Percentiles rank a stretch among this genome's conserved stretches.
phyloP scores from a whole-genome alignment of 2,888 invertebrate species.

The Hymenopus coronatus region DNA sequence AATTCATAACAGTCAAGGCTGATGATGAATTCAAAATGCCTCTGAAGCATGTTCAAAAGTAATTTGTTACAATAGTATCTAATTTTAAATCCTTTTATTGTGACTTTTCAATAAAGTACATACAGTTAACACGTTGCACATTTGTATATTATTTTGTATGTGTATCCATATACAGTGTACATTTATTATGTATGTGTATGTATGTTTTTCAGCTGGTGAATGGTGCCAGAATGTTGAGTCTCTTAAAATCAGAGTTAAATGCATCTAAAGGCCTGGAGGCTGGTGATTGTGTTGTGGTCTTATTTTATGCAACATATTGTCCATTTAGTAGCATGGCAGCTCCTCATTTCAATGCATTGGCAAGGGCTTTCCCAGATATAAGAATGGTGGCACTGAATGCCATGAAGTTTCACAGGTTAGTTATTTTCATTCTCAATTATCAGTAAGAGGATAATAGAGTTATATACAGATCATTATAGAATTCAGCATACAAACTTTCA shows the following conservation, averaged over 20 bases:
- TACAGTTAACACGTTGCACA: too few species aligned
- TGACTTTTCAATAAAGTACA: too few species aligned
- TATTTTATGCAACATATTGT: constrained; percentile 89
- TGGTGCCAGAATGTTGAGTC: constrained; percentile 64
- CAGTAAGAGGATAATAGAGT: too few species aligned
- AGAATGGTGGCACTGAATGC: constrained; percentile 90
- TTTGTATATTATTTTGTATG: background rate
- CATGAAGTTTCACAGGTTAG: constrained; percentile 65
- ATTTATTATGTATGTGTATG: background rate
- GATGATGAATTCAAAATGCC: too few species aligned
- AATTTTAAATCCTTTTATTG: too few species aligned
- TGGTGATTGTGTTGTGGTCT: constrained; percentile 70
- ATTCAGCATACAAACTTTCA: too few species aligned
- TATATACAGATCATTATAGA: too few species aligned
- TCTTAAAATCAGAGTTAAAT: constrained; percentile 62
- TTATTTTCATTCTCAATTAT: background rate
- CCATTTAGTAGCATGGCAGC: constrained; percentile 88
- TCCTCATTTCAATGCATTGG: constrained; percentile 85
- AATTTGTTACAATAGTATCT: too few species aligned
- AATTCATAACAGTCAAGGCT: too few species aligned
- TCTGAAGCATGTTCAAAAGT: too few species aligned
- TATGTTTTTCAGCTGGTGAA: constrained; percentile 62
- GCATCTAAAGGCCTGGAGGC: constrained; percentile 61
- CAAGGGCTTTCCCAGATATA: constrained; percentile 80
- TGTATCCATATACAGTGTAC: background rate